Evolutionary conservation across 2,797 vertebrate genomes (phyloP).

Genomic region (Cheirogaleus major): DNA sequence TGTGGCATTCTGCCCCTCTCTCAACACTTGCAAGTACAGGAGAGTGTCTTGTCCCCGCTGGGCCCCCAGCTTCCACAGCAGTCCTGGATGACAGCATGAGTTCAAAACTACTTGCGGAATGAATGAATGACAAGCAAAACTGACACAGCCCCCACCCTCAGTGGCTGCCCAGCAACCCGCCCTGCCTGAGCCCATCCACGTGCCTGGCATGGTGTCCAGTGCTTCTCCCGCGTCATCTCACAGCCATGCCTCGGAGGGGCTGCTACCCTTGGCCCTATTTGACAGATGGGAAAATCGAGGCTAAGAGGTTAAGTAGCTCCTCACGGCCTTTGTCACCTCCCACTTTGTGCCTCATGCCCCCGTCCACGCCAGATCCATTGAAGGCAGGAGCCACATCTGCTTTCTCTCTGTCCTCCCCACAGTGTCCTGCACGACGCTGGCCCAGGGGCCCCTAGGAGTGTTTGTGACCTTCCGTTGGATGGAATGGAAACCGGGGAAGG

Average conservation of each 20-base stretch:
- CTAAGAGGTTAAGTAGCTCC: neutral
- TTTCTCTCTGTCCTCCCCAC: neutral
- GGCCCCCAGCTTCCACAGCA: neutral
- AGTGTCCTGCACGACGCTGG: rapidly evolving
- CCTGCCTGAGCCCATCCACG: neutral
- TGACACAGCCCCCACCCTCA: rapidly evolving
- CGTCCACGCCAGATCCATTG: neutral
- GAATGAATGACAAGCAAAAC: neutral
- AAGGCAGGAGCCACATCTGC: neutral
- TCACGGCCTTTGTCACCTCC: neutral
- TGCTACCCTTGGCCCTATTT: neutral
- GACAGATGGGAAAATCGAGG: neutral
- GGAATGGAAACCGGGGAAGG: neutral
- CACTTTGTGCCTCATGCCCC: neutral
- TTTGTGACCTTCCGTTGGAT: neutral
- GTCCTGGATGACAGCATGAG: neutral
- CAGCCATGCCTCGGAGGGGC: neutral
- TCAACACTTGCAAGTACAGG: neutral
- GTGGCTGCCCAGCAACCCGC: neutral
- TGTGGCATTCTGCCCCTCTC: neutral
- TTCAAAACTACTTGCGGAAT: neutral
- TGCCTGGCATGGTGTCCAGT: neutral
- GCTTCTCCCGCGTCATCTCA: neutral
- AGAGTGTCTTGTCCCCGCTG: neutral
- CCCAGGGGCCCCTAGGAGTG: neutral